Evolutionary conservation across 2,113 vertebrate genomes (phyloP), one percentile per base, ranked within the genome.

Genomic region (Axis porcinus): DNA sequence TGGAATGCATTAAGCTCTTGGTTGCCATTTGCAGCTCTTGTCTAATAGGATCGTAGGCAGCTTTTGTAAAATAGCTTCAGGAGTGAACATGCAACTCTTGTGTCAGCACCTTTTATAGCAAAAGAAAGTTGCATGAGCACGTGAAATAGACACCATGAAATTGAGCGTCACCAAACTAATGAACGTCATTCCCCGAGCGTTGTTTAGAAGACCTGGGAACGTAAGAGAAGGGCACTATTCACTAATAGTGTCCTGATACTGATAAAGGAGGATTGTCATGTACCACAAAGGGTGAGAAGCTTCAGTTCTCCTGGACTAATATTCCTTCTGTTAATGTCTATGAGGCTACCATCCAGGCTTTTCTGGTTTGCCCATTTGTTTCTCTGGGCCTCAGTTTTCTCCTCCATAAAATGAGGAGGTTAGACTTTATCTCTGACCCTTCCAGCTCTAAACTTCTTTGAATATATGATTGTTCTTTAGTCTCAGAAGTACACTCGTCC

Each of bases 401-500:
- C 50, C 45, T 55, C 50, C 93, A 7, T 78, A 85, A 67, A 84
- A 67, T 11, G 30, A 86, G 17, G 7, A 95, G 57, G 7, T 84
- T 86, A 78, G 14, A 40, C 8, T 86, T 83, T 88, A 76, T 74
- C 27, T 70, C 82, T 62, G 40, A 7, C 50, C 19, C 25, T 86
- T 57, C n/a, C 8, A 45, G 58, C 30, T 86, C 13, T 50, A 33
- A 86, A 70, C 9, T 15, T 89, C 27, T 90, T 92, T 92, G 78
- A 60, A n/a, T 95, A 36, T 88, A 27, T 89, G 88, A 92, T 89
- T 96, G 88, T 57, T n/a, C 30, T 91, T 95, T 97, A 94, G 74
- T 95, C 60, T 96, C 88, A 74, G 70, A 93, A 91, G 28, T 55
- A 55, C 23, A 55, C 10, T 74, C 43, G 82, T 96, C 95, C 86